phyloP scores from a whole-genome alignment of 2,888 invertebrate species.

The Sipha maydis region DNA sequence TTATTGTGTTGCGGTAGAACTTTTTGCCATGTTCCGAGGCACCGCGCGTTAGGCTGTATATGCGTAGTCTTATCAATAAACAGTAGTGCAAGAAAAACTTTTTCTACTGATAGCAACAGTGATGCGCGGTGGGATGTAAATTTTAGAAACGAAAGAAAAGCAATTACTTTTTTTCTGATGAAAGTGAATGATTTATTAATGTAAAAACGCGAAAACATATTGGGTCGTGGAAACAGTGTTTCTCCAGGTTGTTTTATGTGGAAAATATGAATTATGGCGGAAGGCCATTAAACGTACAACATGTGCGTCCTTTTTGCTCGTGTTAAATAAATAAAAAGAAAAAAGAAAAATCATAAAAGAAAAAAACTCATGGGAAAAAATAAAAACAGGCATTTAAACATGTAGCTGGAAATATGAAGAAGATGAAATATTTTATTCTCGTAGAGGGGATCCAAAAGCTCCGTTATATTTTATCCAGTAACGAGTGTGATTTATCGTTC shows the following conservation, averaged over 20 bases:
- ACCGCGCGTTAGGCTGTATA: not conserved
- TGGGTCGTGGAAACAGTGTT: slow-evolving; percentile 34
- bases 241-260: slow-evolving; percentile 51
- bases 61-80: not conserved
- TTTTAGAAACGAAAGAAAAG: slow-evolving; percentile 56
- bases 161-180: slow-evolving; percentile 58
- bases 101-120: not conserved
- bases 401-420: slow-evolving; percentile 54
- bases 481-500: slow-evolving; percentile 61
- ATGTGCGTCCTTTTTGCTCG: slow-evolving; percentile 55
- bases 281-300: slow-evolving; percentile 62
- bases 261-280: slow-evolving; percentile 62
- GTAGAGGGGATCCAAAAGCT: slow-evolving; percentile 23
- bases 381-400: slow-evolving; percentile 55
- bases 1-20: not conserved
- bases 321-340: slow-evolving; percentile 24
- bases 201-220: slow-evolving; percentile 46
- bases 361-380: slow-evolving; percentile 6
- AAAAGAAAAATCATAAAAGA: not conserved
- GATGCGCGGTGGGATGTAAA: slow-evolving; percentile 26
- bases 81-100: slow-evolving; percentile 9
- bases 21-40: not conserved
- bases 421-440: slow-evolving; percentile 59
- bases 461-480: slow-evolving; percentile 45
- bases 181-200: slow-evolving; percentile 60